Evolutionary conservation across 1,140 invertebrate genomes (phyloP).

Genomic region (Pomacea maculata): DNA sequence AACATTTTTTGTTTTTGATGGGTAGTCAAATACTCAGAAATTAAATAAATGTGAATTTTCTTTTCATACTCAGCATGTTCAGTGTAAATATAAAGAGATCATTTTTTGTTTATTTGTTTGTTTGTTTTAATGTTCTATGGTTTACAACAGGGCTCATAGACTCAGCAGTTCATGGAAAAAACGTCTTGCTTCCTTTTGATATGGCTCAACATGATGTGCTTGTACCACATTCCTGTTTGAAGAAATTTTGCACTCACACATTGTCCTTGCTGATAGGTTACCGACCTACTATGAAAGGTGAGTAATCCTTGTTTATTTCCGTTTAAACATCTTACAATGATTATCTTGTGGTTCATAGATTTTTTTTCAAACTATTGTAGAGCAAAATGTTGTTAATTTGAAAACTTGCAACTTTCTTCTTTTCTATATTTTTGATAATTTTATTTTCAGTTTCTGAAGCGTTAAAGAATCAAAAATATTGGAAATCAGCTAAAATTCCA

Average conservation of each 20-base stretch:
- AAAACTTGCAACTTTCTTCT: too few relatives aligned
- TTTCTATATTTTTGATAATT: background rate
- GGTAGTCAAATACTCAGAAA: too few relatives aligned
- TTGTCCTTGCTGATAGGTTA: slow-evolving; percentile 23
- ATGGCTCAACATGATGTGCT: background rate
- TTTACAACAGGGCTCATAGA: background rate
- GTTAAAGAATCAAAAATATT: slow-evolving; percentile 18
- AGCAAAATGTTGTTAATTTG: background rate
- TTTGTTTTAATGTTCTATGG: too few relatives aligned
- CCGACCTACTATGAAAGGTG: slow-evolving; percentile 27
- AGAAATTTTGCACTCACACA: slow-evolving; percentile 25
- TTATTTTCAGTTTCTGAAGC: slow-evolving; percentile 28
- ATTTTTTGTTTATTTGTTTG: too few relatives aligned
- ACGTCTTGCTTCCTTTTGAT: background rate
- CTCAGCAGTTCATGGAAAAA: too few relatives aligned
- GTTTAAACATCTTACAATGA: background rate
- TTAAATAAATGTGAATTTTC: too few relatives aligned
- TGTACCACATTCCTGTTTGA: slow-evolving; percentile 15
- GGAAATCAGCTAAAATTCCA: slow-evolving; percentile 26
- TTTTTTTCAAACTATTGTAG: background rate
- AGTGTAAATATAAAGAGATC: background rate
- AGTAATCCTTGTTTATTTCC: background rate
- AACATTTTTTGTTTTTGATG: too few relatives aligned
- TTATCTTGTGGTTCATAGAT: background rate
- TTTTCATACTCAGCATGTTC: too few relatives aligned